Conservation (phyloP, 2,797 vertebrate species). For the Lacerta agilis region DNA sequence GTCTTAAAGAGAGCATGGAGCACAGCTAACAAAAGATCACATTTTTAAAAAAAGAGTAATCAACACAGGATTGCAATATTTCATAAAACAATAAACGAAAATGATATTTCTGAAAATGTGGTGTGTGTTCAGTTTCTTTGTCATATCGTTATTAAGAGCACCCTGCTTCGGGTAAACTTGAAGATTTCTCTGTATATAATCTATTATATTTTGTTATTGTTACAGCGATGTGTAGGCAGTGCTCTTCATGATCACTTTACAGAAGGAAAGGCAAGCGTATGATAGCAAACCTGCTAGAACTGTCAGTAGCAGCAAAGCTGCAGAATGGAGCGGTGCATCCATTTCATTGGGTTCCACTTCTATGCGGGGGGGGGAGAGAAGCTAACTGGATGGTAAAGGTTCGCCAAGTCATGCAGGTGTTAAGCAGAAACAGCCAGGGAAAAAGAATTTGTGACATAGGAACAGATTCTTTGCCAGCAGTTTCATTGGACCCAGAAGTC, state of each 20-base stretch:
- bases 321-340: not conserved
- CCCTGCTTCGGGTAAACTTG: not conserved
- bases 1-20: not conserved
- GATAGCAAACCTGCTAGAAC: not conserved
- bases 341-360: not conserved
- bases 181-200: not conserved
- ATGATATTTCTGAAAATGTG: not conserved
- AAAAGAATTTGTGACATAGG: not conserved
- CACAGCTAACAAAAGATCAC: constrained; percentile 14
- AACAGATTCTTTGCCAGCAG: not conserved
- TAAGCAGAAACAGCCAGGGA: not conserved
- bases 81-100: constrained; percentile 23
- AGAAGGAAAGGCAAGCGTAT: not conserved
- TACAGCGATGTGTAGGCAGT: not conserved
- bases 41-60: not conserved
- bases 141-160: not conserved
- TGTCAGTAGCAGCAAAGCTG: not conserved
- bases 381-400: not conserved
- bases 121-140: not conserved
- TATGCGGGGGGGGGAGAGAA: not conserved
- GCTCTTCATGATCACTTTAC: not conserved
- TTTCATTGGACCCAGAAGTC: not conserved
- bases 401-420: not conserved
- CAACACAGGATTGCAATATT: constrained; percentile 2
- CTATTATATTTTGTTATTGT: constrained; percentile 1